A percentile compares a stretch with the other conserved stretches of the same genome.
Conservation (phyloP, 1,140 invertebrate genomes). For the Drosophila simulans region DNA sequence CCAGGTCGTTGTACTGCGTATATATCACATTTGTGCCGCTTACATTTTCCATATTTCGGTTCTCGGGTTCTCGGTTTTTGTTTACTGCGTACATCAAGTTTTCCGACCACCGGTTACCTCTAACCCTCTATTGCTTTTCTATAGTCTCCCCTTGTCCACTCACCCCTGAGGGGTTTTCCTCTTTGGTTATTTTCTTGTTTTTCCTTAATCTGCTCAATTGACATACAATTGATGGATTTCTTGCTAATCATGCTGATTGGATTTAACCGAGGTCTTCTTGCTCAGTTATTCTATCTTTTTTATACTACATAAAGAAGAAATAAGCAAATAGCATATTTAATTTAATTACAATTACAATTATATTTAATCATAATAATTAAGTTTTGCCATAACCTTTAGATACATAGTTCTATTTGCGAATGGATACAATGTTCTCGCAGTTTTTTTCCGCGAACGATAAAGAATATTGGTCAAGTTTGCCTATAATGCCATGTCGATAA, state of each 20-base stretch:
- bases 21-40: not conserved
- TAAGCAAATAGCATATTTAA: not conserved
- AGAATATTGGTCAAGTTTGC: conserved; percentile 70
- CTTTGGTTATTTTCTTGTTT: conserved; percentile 4
- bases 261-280: conserved; percentile 4
- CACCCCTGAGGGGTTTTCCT: conserved; percentile 2
- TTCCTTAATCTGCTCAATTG: conserved; percentile 37
- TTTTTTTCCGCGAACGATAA: conserved; percentile 27
- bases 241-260: conserved; percentile 45
- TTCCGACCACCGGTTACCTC: not conserved
- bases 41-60: not conserved
- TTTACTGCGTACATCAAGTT: conserved; percentile 1
- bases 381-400: too few species aligned
- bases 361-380: too few species aligned
- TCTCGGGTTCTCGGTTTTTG: not conserved
- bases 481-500: conserved; percentile 48
- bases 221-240: conserved; percentile 42
- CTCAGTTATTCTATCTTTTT: too few species aligned
- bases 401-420: not conserved
- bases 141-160: not conserved
- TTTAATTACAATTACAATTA: too few species aligned
- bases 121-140: not conserved
- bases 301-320: not conserved
- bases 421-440: not conserved
- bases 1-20: not conserved